These are phyloP conservation scores for Rhyacophila evoluta DNA, from an alignment of 2,888 invertebrate genomes.

Conservation along the genomic window DNA sequence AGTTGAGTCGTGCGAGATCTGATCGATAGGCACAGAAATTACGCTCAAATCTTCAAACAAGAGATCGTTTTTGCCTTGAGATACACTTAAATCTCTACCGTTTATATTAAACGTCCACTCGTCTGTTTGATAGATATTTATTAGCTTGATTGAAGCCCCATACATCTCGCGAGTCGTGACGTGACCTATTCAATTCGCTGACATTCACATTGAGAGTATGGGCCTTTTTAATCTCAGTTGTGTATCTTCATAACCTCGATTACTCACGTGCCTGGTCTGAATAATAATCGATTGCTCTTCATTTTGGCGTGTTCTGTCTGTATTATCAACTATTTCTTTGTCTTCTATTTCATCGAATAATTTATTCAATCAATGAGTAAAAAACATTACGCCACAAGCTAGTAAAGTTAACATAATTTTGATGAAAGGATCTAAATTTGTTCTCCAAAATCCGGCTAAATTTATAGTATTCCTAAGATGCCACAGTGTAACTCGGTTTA, in stretches of 20 bases:
- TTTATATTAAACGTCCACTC: slow-evolving; percentile 17
- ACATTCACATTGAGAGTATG: slow-evolving; percentile 8
- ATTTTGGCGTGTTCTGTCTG: no score
- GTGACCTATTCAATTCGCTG: not conserved
- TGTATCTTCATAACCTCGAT: not conserved
- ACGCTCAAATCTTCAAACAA: not conserved
- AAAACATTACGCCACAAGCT: no score
- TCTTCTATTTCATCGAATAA: no score
- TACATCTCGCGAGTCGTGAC: slow-evolving; percentile 14
- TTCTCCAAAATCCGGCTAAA: no score
- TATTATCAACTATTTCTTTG: no score
- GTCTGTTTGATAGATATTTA: slow-evolving; percentile 12
- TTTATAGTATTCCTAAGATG: no score
- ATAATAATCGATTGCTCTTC: not conserved
- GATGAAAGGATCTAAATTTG: no score
- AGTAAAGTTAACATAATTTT: no score
- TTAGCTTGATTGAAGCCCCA: slow-evolving; percentile 22
- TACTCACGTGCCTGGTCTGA: not conserved
- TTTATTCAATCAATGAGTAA: no score
- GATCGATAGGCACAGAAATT: not conserved
- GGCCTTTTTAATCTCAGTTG: not conserved
- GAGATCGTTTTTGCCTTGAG: slow-evolving; percentile 24
- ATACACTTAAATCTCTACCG: slow-evolving; percentile 1
- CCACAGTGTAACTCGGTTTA: no score
- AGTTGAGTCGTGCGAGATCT: not conserved